Evolutionary conservation across 2,797 vertebrate species (phyloP).

Genomic region (Vespertilio murinus): DNA sequence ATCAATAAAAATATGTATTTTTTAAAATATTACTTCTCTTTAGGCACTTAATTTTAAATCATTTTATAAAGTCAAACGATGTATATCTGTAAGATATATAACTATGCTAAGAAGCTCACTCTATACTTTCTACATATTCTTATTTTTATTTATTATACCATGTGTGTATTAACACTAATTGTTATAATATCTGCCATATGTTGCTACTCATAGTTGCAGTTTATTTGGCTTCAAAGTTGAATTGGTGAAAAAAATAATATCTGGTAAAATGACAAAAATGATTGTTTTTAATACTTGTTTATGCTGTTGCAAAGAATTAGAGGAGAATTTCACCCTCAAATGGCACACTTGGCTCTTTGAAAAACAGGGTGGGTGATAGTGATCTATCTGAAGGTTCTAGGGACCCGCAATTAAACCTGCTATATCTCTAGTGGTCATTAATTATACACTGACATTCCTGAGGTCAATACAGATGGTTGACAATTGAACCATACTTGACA

Average conservation of each 20-base stretch:
- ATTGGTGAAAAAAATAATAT: neutral
- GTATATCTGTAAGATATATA: neutral
- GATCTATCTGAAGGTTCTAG: neutral
- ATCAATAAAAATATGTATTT: no score
- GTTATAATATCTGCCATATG: neutral
- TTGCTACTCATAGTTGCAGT: neutral
- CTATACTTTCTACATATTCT: neutral
- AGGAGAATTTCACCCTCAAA: neutral
- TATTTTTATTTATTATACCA: neutral
- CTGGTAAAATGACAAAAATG: neutral
- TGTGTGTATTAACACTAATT: neutral
- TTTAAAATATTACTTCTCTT: neutral
- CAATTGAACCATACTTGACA: constrained; percentile 39
- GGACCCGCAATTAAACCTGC: neutral
- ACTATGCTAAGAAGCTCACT: neutral
- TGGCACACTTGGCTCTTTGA: neutral
- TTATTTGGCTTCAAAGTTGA: neutral
- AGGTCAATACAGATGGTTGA: constrained; percentile 17
- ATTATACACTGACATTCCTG: constrained; percentile 55
- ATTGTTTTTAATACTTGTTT: neutral
- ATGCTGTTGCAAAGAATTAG: neutral
- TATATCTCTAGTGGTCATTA: neutral
- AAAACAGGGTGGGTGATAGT: neutral
- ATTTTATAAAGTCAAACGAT: neutral
- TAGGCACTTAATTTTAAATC: neutral